Conservation (phyloP, 1,140 invertebrate genomes). For the Zaprionus africanus region DNA sequence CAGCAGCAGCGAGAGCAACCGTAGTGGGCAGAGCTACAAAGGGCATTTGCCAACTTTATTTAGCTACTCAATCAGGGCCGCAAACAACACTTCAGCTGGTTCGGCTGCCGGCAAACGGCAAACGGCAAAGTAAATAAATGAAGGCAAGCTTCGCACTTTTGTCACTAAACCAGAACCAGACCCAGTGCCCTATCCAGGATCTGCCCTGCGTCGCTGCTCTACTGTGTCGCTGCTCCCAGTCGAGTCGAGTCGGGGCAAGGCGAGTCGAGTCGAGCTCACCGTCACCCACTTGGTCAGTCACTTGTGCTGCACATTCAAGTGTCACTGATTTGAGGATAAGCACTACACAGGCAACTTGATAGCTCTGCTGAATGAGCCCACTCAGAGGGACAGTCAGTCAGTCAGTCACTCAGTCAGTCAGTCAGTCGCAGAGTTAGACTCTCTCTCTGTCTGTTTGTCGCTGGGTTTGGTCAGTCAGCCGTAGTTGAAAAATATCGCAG, state of each 20-base stretch:
- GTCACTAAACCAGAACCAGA: constrained; percentile 25
- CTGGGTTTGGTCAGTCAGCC: constrained; percentile 59
- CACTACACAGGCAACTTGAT: constrained; percentile 82
- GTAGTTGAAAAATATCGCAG: constrained; percentile 72
- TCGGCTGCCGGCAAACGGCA: constrained; percentile 46
- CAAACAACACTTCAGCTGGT: constrained; percentile 72
- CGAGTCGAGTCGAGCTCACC: constrained; percentile 38
- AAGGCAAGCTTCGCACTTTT: constrained; percentile 68
- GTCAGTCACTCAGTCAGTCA: constrained; percentile 16
- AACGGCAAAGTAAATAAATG: constrained; percentile 74
- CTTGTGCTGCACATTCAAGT: constrained; percentile 81
- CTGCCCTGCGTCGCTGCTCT: neutral
- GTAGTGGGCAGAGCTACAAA: constrained; percentile 9
- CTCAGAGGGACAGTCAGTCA: constrained; percentile 25
- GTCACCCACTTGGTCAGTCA: constrained; percentile 77
- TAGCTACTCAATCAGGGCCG: constrained; percentile 74
- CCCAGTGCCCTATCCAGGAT: neutral
- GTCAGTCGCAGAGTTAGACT: constrained; percentile 23
- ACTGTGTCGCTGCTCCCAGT: constrained; percentile 33
- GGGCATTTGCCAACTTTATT: constrained; percentile 59
- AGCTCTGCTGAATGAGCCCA: constrained; percentile 54
- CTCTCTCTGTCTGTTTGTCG: constrained; percentile 21
- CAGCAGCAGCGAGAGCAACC: neutral
- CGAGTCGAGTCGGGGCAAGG: neutral
- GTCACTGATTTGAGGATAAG: constrained; percentile 83